phyloP scores from a whole-genome alignment of 2,888 invertebrate genomes.

The Calliopum simillimum region DNA sequence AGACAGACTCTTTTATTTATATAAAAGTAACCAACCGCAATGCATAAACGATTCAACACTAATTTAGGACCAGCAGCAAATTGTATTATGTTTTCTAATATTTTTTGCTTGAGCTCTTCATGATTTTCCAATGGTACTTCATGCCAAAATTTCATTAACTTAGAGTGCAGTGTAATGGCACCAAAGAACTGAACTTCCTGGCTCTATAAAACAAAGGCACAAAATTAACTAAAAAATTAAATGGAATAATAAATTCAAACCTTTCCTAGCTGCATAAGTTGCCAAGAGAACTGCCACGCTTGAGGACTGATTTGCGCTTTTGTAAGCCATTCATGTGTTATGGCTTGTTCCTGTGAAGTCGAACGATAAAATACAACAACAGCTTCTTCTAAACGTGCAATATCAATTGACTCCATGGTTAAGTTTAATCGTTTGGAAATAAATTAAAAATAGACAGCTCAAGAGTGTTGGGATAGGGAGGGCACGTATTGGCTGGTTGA shows the following conservation, averaged over 20 bases:
- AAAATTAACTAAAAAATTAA: conserved; percentile 32
- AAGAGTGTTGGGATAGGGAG: too few species aligned
- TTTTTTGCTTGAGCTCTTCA: conserved; percentile 79
- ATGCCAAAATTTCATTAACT: conserved; percentile 88
- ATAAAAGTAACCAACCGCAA: conserved; percentile 74
- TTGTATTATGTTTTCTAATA: conserved; percentile 80
- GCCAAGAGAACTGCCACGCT: conserved; percentile 95
- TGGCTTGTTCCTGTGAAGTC: conserved; percentile 75
- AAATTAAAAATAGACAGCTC: not conserved
- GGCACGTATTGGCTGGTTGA: too few species aligned
- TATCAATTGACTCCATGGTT: conserved; percentile 61
- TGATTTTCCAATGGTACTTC: conserved; percentile 87
- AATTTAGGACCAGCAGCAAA: conserved; percentile 87
- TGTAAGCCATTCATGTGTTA: conserved; percentile 88
- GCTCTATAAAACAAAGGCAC: conserved; percentile 70
- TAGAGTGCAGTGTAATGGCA: conserved; percentile 89
- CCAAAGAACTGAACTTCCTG: conserved; percentile 95
- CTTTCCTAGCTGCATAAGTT: conserved; percentile 83
- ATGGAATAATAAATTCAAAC: conserved; percentile 66
- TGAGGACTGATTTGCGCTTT: conserved; percentile 86
- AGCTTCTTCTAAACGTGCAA: conserved; percentile 64
- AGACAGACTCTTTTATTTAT: too few species aligned
- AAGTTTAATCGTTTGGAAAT: conserved; percentile 1
- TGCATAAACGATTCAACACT: conserved; percentile 86
- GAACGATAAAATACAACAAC: conserved; percentile 65